Evolutionary conservation across 2,888 invertebrate species (phyloP).

Genomic region (Nymphalis c-album): DNA sequence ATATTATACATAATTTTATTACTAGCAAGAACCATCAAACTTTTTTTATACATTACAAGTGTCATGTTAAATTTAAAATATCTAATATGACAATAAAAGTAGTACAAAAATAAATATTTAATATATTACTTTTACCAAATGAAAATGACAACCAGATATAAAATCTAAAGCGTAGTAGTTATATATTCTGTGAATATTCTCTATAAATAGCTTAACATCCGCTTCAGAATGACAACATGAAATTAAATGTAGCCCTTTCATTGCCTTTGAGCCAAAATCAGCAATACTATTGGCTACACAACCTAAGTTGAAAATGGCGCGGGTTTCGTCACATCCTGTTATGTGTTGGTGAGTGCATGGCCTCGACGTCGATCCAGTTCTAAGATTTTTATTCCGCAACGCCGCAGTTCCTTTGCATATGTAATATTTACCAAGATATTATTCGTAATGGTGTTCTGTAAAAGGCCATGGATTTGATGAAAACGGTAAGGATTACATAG

Average conservation of each 20-base stretch:
- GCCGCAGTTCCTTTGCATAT: conserved; percentile 62
- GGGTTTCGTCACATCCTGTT: conserved; percentile 80
- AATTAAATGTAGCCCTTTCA: neutral
- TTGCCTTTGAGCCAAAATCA: conserved; percentile 36
- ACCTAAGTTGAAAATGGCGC: conserved; percentile 67
- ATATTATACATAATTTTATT: no score
- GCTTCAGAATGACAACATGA: neutral
- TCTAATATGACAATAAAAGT: no score
- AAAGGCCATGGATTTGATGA: conserved; percentile 83
- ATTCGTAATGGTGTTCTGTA: conserved; percentile 80
- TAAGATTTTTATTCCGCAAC: conserved; percentile 64
- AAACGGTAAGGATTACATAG: conserved; percentile 76
- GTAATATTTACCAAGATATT: conserved; percentile 67
- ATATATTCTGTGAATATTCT: neutral
- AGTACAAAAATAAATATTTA: no score
- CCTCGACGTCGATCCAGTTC: conserved; percentile 73
- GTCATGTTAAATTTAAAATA: no score
- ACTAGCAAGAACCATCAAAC: no score
- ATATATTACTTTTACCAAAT: neutral
- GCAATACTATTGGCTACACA: conserved; percentile 56
- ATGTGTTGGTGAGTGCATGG: conserved; percentile 73
- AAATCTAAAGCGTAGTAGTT: neutral
- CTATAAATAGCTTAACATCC: neutral
- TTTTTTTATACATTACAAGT: no score
- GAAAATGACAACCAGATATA: neutral